Evolutionary conservation across 2,888 invertebrate genomes (phyloP), one percentile per base, ranked within the genome.

Genomic region (Melipona bicolor): DNA sequence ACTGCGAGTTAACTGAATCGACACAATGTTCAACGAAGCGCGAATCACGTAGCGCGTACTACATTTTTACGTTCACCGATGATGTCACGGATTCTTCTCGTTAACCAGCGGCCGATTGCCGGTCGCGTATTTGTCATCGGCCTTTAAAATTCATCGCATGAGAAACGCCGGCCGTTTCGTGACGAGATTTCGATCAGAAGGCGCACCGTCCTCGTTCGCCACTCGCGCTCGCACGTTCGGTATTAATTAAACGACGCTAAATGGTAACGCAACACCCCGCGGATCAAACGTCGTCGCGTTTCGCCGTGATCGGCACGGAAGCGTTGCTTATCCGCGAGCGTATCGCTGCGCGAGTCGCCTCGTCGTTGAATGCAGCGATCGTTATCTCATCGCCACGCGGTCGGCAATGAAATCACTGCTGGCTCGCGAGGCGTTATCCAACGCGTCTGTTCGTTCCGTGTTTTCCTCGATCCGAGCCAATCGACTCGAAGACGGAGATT

Each of bases 71-170:
- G 52, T 64, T 77, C 65, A 65, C 73, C 72, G 70, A 79, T 79
- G 77, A 86, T 64, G 73, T 79, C 73, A 79, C 65, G 27, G 61
- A 71, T 81, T 75, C 71, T 65, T 32, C 59, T 27, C 72, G 83
- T 17, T 61, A 36, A 56, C 54, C 56, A 15, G 43, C 52, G 54
- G 61, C 27, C 64, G 71, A 67, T 67, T 67, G 77, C 80, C 59
- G 68, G 59, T 54, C 78, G 74, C 78, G 77, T 82, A 84, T 84
- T 83, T 80, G 79, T 82, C 85, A 67, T 76, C 77, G 76, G 82
- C 70, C 62, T 88, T 88, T 88, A 88, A 86, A 85, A 88, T 86
- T 82, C 84, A 80, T 86, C 77, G 86, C 86, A 86, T 81, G 80
- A 73, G 72, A 61, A 81, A 80, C 72, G 73, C 70, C 83, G 78